These are phyloP conservation scores for Suricata suricatta DNA, from an alignment of 2,113 vertebrate species.

Conservation along the genomic window DNA sequence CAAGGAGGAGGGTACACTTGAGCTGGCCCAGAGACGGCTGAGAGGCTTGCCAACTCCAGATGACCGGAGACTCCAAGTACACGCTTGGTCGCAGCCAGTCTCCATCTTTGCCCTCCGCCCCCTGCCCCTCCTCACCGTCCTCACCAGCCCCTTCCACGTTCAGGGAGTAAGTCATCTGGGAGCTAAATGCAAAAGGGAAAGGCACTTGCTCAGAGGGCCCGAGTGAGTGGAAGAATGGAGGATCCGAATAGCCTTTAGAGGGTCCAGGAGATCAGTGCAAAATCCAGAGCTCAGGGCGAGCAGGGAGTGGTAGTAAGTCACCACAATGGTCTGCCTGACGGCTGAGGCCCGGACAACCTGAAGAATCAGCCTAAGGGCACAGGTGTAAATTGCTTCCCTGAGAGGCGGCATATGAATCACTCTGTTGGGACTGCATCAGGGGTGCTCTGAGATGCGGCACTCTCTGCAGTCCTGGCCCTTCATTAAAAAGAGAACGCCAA, in stretches of 20 bases:
- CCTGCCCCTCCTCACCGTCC: too few species aligned
- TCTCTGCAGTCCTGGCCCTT: background rate
- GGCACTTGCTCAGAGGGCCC: background rate
- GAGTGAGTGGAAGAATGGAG: background rate
- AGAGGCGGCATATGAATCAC: background rate
- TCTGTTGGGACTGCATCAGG: background rate
- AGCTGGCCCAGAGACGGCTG: background rate
- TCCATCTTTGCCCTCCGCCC: background rate
- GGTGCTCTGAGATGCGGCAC: background rate
- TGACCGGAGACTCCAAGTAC: too few species aligned
- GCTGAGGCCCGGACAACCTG: background rate
- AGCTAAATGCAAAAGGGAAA: background rate
- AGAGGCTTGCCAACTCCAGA: background rate
- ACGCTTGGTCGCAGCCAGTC: background rate
- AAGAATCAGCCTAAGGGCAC: background rate
- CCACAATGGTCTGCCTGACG: rapidly evolving
- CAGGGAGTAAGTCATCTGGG: background rate
- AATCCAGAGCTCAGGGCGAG: background rate
- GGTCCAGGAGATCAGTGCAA: background rate
- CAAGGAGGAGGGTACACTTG: background rate
- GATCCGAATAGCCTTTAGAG: background rate
- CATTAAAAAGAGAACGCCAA: background rate
- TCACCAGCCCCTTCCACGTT: background rate
- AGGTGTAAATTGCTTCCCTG: background rate
- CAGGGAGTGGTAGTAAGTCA: background rate